Evolutionary conservation across 2,113 vertebrate species (phyloP), one percentile per base, ranked within the genome.

Genomic region (Nerophis ophidion): DNA sequence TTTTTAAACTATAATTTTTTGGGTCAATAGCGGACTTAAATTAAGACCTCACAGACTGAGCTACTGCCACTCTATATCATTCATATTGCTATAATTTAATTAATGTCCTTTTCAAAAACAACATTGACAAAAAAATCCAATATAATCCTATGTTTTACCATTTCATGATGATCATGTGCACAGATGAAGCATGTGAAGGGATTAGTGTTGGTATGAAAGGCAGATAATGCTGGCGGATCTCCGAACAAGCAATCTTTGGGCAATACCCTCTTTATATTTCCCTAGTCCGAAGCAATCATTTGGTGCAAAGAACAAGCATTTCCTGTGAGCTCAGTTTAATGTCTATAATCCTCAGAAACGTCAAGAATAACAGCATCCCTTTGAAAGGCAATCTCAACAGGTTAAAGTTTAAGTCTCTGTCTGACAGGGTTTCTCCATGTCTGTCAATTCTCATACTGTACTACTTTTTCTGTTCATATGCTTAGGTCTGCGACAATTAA

Each of bases 271-370:
- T 40, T 36, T 52, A 36, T 48, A 66, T 83, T 74, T 75, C 60
- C 65, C 55, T n/a, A 3, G 5, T 26, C 26, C 26, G 26, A 26
- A 54, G 77, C 70, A 78, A 87, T 83, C 83, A 84, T 83, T 87
- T 78, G 62, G 59, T 58, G 76, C 77, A 82, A 86, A 84, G 72
- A 84, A 72, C 72, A 83, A 80, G 81, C 75, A 75, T 66, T 70
- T 55, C 65, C 64, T 14, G 57, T 0, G 54, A 79, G 70, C 74
- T 63, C 16, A 33, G 69, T 81, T 33, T 74, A 66, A 81, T 83
- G 66, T 68, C 15, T 55, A 60, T 79, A 75, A 81, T 77, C 77
- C 66, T 63, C 49, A 65, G 40, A 72, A 81, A 81, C 33, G 59
- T 50, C 57, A 72, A 61, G 75, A 79, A 5, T 47, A 50, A 59